phyloP scores from a whole-genome alignment of 1,140 invertebrate genomes.

The Spodoptera frugiperda region DNA sequence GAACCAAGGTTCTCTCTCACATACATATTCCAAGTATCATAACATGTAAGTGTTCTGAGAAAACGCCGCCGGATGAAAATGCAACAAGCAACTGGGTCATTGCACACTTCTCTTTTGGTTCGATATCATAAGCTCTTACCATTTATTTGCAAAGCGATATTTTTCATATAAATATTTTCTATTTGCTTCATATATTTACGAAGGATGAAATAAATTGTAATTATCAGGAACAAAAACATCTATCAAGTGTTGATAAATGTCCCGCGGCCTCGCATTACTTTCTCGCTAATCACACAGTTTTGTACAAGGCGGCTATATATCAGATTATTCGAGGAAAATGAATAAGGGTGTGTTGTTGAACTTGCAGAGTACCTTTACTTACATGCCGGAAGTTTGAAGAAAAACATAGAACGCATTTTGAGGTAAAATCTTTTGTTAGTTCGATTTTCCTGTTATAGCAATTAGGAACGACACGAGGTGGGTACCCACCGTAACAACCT shows the following conservation, averaged over 20 bases:
- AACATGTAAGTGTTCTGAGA: constrained; percentile 38
- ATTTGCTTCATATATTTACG: no score
- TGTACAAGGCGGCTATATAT: constrained; percentile 7
- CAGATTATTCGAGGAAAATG: constrained; percentile 23
- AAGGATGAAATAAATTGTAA: no score
- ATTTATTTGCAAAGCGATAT: constrained; percentile 3
- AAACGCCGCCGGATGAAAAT: constrained; percentile 37
- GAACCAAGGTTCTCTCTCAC: constrained; percentile 44
- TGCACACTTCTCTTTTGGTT: constrained; percentile 31
- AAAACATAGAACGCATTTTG: background rate
- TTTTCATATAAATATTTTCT: background rate
- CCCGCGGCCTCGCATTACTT: background rate
- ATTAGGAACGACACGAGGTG: background rate
- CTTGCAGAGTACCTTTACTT: background rate
- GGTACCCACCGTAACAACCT: no score
- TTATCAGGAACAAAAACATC: constrained; percentile 8
- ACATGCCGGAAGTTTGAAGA: constrained; percentile 14
- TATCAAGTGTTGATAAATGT: constrained; percentile 11
- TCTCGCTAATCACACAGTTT: constrained; percentile 11
- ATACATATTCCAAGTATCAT: constrained; percentile 31
- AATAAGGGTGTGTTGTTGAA: constrained; percentile 13
- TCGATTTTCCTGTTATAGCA: background rate
- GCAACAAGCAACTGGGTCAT: constrained; percentile 42
- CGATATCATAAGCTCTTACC: constrained; percentile 13
- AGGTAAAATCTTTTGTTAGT: background rate